phyloP scores from a whole-genome alignment of 2,797 vertebrate species.

The Ficedula albicollis region DNA sequence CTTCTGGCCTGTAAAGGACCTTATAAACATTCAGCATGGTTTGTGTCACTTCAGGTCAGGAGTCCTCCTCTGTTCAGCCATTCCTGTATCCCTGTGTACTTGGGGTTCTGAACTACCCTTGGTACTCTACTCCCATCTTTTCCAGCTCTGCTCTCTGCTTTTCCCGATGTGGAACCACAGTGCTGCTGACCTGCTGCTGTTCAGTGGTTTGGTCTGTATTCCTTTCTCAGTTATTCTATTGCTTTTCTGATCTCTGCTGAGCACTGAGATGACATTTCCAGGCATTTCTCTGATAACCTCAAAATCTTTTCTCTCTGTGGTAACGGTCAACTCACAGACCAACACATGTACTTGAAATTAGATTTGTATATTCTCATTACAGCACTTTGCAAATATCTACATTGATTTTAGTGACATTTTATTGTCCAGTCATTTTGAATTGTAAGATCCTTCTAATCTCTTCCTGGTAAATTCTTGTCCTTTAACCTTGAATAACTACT shows the following conservation, averaged over 20 bases:
- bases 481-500: neutral
- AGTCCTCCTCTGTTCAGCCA: neutral
- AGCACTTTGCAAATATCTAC: neutral
- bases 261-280: slow-evolving; percentile 29
- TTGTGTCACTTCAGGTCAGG: neutral
- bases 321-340: neutral
- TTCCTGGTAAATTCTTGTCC: neutral
- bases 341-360: neutral
- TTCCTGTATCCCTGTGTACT: neutral
- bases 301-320: neutral
- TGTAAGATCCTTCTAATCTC: slow-evolving; percentile 13
- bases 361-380: slow-evolving; percentile 10
- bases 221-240: neutral
- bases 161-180: accelerated
- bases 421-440: neutral
- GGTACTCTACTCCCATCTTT: neutral
- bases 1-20: neutral
- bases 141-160: neutral
- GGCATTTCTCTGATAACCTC: slow-evolving; percentile 26
- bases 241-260: slow-evolving; percentile 17
- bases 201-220: neutral
- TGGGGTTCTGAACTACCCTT: neutral
- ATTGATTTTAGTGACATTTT: neutral
- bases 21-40: neutral
- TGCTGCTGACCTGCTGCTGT: neutral